Evolutionary conservation across 2,797 vertebrate genomes (phyloP), one percentile per base, ranked within the genome.

Genomic region (Amphiprion clarkii): DNA sequence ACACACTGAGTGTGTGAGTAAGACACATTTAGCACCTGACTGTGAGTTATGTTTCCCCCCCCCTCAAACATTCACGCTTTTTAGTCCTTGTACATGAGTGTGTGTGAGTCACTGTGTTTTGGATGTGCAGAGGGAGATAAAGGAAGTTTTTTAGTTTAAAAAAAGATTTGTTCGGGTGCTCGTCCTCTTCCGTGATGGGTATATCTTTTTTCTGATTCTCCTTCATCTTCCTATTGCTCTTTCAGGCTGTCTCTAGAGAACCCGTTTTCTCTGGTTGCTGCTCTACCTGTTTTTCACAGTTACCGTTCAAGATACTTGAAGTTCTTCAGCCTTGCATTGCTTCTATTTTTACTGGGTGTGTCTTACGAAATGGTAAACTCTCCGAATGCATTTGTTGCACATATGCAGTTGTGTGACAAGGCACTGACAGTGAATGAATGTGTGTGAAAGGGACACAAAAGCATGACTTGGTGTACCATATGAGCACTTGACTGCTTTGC

Each of bases 21-120:
- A 90, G 48, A 87, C 89, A 91, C 78, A 87, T 79, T 72, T 10
- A 80, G 76, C 89, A 87, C 83, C 79, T 92, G 90, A 92, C 87
- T 80, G 53, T 79, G 74, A 63, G 42, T 51, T 75, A 66, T 81
- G 3, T 78, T 82, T 74, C 23, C 23, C 74, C 29, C 61, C 53
- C 44, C 53, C 59, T 60, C 19, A 42, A 71, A 66, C 52, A 1
- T 71, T 67, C 74, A 33, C 25, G 14, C 48, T n/a, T 33, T 36
- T 71, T 25, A 14, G 51, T 69, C 13, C 75, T 39, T 80, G 56
- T 67, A 33, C 72, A 27, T 69, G 52, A 65, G 33, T 62, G 29
- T 52, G 59, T 66, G 74, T 82, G 83, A 74, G 51, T 90, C 60
- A 84, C 29, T 85, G 48, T 79, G 66, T 88, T 76, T 71, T 51